Conservation (phyloP, 2,888 invertebrate genomes). For the Eupithecia insigniata region DNA sequence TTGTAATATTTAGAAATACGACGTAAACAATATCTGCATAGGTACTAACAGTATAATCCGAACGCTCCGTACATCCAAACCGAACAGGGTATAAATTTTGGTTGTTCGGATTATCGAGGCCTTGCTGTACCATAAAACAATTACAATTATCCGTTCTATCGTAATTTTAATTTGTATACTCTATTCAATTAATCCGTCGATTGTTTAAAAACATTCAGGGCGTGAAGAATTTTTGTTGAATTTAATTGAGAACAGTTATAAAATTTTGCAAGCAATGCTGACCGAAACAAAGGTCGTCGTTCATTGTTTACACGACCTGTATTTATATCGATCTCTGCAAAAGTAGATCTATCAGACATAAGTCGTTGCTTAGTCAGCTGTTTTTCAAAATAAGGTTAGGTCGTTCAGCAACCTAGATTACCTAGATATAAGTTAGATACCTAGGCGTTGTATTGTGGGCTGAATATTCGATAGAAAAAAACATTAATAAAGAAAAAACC, state of each 20-base stretch:
- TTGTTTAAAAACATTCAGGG: background rate
- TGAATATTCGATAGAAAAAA: background rate
- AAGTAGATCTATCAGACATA: background rate
- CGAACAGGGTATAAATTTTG: too few relatives aligned
- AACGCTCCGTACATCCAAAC: too few relatives aligned
- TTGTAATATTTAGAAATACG: too few relatives aligned
- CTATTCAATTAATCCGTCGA: constrained; percentile 3
- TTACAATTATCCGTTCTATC: background rate
- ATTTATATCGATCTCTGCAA: background rate
- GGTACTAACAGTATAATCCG: too few relatives aligned
- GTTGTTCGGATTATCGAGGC: too few relatives aligned
- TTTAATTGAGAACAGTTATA: background rate
- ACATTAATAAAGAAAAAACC: too few relatives aligned
- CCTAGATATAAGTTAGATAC: background rate
- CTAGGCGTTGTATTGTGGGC: background rate
- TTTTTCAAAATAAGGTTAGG: background rate
- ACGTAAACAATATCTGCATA: too few relatives aligned
- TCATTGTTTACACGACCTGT: background rate
- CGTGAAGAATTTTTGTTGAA: background rate
- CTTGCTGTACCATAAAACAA: background rate
- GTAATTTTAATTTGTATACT: background rate
- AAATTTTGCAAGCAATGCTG: background rate
- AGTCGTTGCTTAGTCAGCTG: background rate
- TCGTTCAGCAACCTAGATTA: background rate
- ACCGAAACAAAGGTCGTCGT: background rate